Conservation (phyloP, 2,113 vertebrate species). For the Chitala chitala region DNA sequence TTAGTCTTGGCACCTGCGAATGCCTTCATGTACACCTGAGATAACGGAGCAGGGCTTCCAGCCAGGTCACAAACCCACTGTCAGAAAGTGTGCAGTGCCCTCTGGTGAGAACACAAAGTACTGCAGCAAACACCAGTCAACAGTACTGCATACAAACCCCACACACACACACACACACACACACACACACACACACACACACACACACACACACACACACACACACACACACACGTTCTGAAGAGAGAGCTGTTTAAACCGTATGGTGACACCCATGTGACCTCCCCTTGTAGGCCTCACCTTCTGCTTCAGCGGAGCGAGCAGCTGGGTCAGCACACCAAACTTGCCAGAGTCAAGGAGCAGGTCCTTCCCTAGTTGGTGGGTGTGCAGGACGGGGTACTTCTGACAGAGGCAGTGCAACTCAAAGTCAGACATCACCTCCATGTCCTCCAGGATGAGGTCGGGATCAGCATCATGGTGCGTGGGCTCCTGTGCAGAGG, state of each 20-base stretch:
- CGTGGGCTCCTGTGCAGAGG: constrained; percentile 77
- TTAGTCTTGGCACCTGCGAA: no score
- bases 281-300: constrained; percentile 45
- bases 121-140: no score
- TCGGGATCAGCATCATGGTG: constrained; percentile 81
- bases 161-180: no score
- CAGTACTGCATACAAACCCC: no score
- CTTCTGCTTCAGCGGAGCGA: constrained; percentile 77
- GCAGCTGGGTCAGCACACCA: constrained; percentile 63
- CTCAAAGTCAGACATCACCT: constrained; percentile 96
- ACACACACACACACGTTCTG: neutral
- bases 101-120: no score
- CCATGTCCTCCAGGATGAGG: constrained; percentile 94
- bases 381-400: constrained; percentile 70
- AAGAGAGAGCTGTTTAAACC: no score
- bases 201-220: neutral
- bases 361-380: constrained; percentile 70
- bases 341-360: constrained; percentile 95
- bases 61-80: no score
- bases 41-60: no score
- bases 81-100: no score
- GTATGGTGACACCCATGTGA: neutral
- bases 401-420: constrained; percentile 84
- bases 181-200: no score
- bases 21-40: no score